Base-by-base conservation (phyloP, 2,888 invertebrate genomes). In the Drosophila colorata region DNA sequence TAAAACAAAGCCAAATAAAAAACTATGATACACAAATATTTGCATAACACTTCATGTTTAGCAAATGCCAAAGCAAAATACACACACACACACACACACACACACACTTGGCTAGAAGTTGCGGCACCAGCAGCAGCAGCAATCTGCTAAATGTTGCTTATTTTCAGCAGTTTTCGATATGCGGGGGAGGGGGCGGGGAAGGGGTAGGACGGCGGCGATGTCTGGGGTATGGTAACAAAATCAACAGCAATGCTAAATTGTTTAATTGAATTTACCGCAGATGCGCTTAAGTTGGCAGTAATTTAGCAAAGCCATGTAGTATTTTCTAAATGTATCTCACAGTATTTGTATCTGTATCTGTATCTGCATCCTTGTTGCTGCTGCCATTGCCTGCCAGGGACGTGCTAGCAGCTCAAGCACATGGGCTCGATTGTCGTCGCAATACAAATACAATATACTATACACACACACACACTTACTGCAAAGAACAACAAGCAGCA, bases 261-360 rank as follows among this genome's bases (percentile, higher is more conserved):
- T 84, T 85, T 85, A 85, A 85, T 85, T 85, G 85, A 87, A 87
- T 84, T 85, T 78, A 85, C 85, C 85, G 82, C 85, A 85, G 87
- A 82, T 85, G 87, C 85, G 85, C 87, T 87, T 87, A 80, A 85
- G 80, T 87, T 84, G 69, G 71, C 78, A 82, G 75, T 87, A 87
- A 85, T 87, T 85, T 87, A 84, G 74, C 78, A 84, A 77, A 79
- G 72, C 80, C 69, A 81, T 63, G 68, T 72, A 64, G 67, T 58
- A 68, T 51, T 58, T 68, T 71, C 66, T 35, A 70, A 38, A 55
- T 59, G 58, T 74, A 51, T 35, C 63, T 61, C 51, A 37, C 55
- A 58, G 63, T 60, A 52, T 66, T 37, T 72, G 46, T 46, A 40
- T 52, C 58, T 74, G 46, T 46, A 40, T 52, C 58, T 74, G 53